phyloP scores from a whole-genome alignment of 2,888 invertebrate genomes.

The Drosophila peninsularis region DNA sequence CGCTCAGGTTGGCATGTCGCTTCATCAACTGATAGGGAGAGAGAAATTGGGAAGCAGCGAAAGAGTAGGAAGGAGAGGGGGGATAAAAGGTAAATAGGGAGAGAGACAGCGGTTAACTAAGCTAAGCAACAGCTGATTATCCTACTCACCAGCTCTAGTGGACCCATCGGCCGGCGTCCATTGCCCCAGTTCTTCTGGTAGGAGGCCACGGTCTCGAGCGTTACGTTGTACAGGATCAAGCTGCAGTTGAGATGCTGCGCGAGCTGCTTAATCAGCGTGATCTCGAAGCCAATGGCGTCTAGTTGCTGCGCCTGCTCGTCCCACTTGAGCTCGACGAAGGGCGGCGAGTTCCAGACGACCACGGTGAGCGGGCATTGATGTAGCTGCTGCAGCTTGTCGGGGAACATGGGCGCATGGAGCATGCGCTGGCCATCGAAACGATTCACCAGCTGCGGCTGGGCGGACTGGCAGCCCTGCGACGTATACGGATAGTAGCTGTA shows the following conservation, averaged over 20 bases:
- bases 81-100: too few species aligned
- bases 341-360: conserved; percentile 59
- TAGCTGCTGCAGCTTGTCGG: conserved; percentile 65
- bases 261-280: conserved; percentile 57
- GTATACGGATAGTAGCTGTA: conserved; percentile 76
- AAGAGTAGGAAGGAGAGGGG: too few species aligned
- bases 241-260: conserved; percentile 67
- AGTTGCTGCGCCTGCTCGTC: neutral
- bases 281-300: conserved; percentile 63
- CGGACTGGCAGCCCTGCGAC: conserved; percentile 46
- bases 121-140: neutral
- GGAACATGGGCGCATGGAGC: conserved; percentile 58
- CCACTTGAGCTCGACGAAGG: conserved; percentile 49
- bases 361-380: conserved; percentile 62
- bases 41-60: too few species aligned
- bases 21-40: conserved; percentile 35
- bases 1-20: conserved; percentile 52
- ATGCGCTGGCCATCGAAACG: conserved; percentile 54
- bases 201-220: conserved; percentile 18
- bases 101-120: neutral
- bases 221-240: conserved; percentile 31
- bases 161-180: conserved; percentile 29
- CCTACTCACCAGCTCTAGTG: conserved; percentile 60
- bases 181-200: conserved; percentile 42
- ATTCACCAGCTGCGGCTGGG: conserved; percentile 56